Evolutionary conservation across 2,113 vertebrate genomes (phyloP).

Genomic region (Oncorhynchus masou): DNA sequence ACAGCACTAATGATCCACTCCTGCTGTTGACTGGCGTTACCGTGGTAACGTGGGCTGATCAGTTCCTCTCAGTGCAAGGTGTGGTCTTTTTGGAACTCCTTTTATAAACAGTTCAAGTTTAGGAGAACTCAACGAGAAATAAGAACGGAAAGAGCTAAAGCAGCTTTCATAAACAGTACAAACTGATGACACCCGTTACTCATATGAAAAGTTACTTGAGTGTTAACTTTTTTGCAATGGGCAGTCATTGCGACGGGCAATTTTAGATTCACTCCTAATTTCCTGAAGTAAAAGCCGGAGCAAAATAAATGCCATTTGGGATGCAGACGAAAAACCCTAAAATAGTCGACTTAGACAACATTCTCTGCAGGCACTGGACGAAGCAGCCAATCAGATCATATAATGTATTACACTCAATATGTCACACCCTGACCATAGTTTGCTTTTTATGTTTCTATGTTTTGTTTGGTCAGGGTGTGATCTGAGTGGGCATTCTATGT

Average conservation of each 20-base stretch:
- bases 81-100: neutral
- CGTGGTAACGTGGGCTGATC: neutral
- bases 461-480: too few relatives aligned
- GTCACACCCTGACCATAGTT: too few relatives aligned
- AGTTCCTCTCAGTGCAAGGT: neutral
- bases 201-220: neutral
- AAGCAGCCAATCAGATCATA: neutral
- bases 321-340: constrained; percentile 17
- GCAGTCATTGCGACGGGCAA: neutral
- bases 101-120: neutral
- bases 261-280: neutral
- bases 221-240: neutral
- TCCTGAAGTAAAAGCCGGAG: neutral
- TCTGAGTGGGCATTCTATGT: too few relatives aligned
- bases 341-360: neutral
- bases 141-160: neutral
- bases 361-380: neutral
- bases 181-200: neutral
- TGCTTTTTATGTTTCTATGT: too few relatives aligned
- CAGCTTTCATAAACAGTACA: too few relatives aligned
- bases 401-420: neutral
- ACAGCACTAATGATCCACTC: too few relatives aligned
- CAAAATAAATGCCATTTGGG: neutral
- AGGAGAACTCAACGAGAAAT: neutral
- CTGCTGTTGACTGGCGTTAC: too few relatives aligned